Evolutionary conservation across 2,797 vertebrate genomes (phyloP).

Genomic region (Sebastes nivosus): DNA sequence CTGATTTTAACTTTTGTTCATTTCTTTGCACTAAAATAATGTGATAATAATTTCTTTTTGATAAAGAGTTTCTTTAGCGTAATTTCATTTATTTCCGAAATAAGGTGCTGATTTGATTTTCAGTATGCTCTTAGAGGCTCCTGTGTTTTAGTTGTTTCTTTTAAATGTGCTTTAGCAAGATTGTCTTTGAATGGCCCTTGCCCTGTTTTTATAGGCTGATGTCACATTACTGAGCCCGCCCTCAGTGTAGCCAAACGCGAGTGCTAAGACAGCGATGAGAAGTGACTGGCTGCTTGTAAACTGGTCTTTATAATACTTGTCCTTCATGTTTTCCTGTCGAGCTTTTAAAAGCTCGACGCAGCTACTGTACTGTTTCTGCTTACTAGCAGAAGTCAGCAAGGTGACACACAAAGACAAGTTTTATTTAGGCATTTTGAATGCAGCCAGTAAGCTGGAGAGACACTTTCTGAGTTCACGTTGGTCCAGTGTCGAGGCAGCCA

Average conservation of each 20-base stretch:
- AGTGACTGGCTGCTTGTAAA: background rate
- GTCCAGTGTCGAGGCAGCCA: slow-evolving; percentile 8
- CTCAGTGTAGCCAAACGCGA: background rate
- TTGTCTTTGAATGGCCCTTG: background rate
- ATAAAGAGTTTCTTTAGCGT: background rate
- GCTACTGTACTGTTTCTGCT: background rate
- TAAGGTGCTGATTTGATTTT: slow-evolving; percentile 3
- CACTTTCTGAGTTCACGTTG: background rate
- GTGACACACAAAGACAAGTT: background rate
- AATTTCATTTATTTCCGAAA: background rate
- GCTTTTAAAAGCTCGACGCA: slow-evolving; percentile 19
- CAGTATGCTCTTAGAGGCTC: background rate
- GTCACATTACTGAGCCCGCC: background rate
- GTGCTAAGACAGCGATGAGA: background rate
- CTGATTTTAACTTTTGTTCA: background rate
- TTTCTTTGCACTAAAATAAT: background rate
- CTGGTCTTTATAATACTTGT: background rate
- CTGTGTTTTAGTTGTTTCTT: background rate
- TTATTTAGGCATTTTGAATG: background rate
- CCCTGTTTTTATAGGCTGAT: background rate
- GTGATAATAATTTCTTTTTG: background rate
- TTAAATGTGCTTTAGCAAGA: background rate
- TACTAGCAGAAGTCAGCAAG: background rate
- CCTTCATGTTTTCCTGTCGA: background rate
- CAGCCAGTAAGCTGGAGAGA: background rate